Conservation (phyloP, 1,140 invertebrate genomes). For the Triops longicaudatus region DNA sequence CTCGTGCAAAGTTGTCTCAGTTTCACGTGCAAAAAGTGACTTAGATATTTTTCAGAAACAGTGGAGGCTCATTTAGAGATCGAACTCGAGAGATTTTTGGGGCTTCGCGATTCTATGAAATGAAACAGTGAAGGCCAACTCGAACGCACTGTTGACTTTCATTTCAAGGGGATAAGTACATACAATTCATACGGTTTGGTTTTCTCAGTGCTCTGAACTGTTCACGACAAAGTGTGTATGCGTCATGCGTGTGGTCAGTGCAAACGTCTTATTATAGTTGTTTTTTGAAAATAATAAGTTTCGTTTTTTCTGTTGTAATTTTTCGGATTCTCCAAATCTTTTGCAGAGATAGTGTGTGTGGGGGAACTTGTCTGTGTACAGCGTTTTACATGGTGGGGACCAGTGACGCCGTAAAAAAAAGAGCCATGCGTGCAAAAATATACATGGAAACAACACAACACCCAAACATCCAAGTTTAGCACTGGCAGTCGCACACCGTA, state of each 20-base stretch:
- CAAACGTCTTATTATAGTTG: constrained; percentile 8
- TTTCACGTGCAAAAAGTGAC: constrained; percentile 10
- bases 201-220: background rate
- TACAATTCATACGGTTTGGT: background rate
- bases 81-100: background rate
- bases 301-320: constrained; percentile 10
- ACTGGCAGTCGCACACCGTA: background rate
- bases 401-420: constrained; percentile 15
- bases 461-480: background rate
- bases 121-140: background rate
- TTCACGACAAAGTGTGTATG: background rate
- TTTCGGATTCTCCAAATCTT: background rate
- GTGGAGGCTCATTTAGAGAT: background rate
- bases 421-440: constrained; percentile 4
- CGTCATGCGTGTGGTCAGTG: constrained; percentile 5
- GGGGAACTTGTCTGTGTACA: constrained; percentile 14
- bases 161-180: too few relatives aligned
- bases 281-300: background rate
- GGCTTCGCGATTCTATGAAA: too few relatives aligned
- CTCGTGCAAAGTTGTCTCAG: constrained; percentile 1
- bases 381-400: constrained; percentile 4
- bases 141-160: background rate
- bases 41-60: background rate
- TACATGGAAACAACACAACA: background rate
- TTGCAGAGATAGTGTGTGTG: background rate